Evolutionary conservation across 2,888 invertebrate genomes (phyloP), one percentile per base, ranked within the genome.

Genomic region (Atrina japonica): DNA sequence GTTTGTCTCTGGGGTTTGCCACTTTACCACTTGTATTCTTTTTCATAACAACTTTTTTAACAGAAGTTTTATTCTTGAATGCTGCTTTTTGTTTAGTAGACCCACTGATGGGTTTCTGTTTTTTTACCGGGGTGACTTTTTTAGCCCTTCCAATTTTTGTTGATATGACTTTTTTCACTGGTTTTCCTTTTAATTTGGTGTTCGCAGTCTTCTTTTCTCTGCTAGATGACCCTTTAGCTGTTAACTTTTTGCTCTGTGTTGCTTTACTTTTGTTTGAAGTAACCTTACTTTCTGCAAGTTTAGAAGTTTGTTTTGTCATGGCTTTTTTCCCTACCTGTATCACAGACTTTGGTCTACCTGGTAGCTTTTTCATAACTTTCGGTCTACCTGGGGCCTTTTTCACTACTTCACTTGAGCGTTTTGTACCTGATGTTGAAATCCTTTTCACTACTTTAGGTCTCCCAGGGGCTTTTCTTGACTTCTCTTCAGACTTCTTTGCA

Each of bases 281-380:
- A 21, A 40, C 3, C 27, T 49, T 60, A 1, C 9, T 49, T 16
- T 3, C 2, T 50, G 53, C 53, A 29, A n/a, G 45, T 45, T 53
- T 60, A 18, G 59, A 59, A 1, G 53, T 25, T 49, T 47, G 43
- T 59, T 67, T 67, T 14, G 11, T 25, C 14, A 35, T 43, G 5
- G 18, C 23, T 63, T 49, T 40, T 40, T 23, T 58, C 6, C 40
- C 66, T 11, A 27, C 45, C 11, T 14, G 21, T 25, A 59, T 53
- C 23, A 53, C 41, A 21, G 52, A 50, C 23, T 70, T 70, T 16
- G 35, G 40, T 14, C 45, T 40, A 55, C 50, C 53, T 35, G 7
- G n/a, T 40, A 23, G 35, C 18, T 1, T 40, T 56, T 56, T 56
- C 7, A 40, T 16, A 18, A 14, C 30, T 40, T 56, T 18, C 6